These are phyloP conservation scores for Aphelinus atriplicis DNA, from an alignment of 1,140 invertebrate genomes.

Conservation along the genomic window DNA sequence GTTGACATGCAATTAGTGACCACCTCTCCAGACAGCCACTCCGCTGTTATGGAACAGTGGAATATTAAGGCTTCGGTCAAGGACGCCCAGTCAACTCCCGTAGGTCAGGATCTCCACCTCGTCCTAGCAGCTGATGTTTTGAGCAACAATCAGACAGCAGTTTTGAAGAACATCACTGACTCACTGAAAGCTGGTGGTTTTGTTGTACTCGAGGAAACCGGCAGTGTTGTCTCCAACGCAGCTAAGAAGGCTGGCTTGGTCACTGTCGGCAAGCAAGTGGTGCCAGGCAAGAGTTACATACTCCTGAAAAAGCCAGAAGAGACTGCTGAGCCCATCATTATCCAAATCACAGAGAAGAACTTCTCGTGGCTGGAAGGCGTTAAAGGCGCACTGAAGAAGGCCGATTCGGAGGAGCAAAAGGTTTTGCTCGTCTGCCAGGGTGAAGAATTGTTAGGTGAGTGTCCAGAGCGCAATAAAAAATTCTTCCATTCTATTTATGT, in stretches of 20 bases:
- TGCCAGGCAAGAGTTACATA: conserved; percentile 68
- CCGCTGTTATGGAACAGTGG: conserved; percentile 64
- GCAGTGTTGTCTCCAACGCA: conserved; percentile 65
- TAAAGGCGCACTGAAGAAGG: conserved; percentile 75
- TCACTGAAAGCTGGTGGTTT: conserved; percentile 79
- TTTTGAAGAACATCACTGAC: conserved; percentile 70
- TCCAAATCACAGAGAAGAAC: conserved; percentile 74
- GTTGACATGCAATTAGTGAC: conserved; percentile 58
- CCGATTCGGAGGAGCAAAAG: conserved; percentile 69
- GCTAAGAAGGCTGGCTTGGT: conserved; percentile 61
- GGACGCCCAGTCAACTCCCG: conserved; percentile 64
- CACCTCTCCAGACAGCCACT: conserved; percentile 59
- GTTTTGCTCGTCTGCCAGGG: conserved; percentile 78
- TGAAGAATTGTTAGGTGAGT: conserved; percentile 68
- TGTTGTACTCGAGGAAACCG: conserved; percentile 79
- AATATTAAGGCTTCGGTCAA: conserved; percentile 70
- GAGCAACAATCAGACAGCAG: conserved; percentile 48
- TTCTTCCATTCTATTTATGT: not conserved
- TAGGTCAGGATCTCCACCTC: conserved; percentile 75
- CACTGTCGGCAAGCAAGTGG: conserved; percentile 67
- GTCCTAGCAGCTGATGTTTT: conserved; percentile 73
- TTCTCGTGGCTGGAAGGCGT: conserved; percentile 85
- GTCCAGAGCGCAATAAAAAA: not conserved
- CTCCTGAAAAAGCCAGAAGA: conserved; percentile 69
- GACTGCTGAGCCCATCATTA: conserved; percentile 63